Evolutionary conservation across 1,140 invertebrate genomes (phyloP).

Genomic region (Nephila pilipes): DNA sequence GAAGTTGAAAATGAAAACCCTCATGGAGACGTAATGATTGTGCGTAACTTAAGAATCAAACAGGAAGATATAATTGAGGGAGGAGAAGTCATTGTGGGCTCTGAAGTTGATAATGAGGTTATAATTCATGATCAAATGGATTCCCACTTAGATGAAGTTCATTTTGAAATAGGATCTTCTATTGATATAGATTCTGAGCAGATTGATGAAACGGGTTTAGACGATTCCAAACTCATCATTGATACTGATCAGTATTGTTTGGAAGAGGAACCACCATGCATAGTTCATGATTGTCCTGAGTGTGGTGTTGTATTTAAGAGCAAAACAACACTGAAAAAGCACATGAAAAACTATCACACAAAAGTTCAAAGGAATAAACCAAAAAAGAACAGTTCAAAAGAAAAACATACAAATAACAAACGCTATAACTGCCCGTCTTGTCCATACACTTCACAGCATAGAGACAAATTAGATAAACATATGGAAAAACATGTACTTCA

Average conservation of each 20-base stretch:
- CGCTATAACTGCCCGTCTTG: constrained; percentile 79
- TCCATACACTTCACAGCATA: constrained; percentile 77
- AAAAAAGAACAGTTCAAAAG: constrained; percentile 64
- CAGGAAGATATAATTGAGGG: constrained; percentile 78
- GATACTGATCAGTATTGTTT: constrained; percentile 32
- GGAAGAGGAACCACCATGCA: not conserved
- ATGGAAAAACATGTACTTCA: constrained; percentile 79
- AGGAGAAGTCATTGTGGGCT: constrained; percentile 76
- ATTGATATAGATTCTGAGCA: constrained; percentile 69
- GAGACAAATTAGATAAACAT: constrained; percentile 80
- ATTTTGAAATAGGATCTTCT: constrained; percentile 63
- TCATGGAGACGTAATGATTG: constrained; percentile 77
- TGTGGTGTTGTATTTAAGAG: constrained; percentile 79
- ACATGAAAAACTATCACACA: constrained; percentile 78
- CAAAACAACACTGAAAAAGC: constrained; percentile 78
- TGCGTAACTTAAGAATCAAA: constrained; percentile 77
- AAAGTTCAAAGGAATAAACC: constrained; percentile 75
- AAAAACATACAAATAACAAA: constrained; percentile 47
- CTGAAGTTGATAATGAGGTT: constrained; percentile 78
- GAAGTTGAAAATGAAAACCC: constrained; percentile 76
- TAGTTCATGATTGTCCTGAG: constrained; percentile 77
- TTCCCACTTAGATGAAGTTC: constrained; percentile 42
- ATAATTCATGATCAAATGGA: constrained; percentile 77
- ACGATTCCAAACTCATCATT: constrained; percentile 69
- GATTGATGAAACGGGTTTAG: constrained; percentile 70